Percentiles rank a stretch among this genome's conserved stretches.
Conservation (phyloP, 53 echinoderm and acorn worm genomes). For the Actinopyga echinites region DNA sequence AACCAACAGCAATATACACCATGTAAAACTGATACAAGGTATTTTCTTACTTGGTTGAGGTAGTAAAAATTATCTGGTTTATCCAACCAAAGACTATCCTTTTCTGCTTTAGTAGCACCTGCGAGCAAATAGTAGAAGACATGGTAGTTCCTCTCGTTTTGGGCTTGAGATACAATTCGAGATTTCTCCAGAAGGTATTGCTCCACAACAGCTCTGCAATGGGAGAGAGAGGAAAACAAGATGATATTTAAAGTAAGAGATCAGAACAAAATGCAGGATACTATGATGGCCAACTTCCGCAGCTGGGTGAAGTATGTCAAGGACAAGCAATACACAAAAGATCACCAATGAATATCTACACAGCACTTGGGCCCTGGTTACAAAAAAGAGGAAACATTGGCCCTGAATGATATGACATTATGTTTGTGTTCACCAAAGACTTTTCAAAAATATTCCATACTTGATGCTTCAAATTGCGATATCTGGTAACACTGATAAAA, state of each 20-base stretch:
- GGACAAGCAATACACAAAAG: no score
- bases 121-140: constrained; percentile 96
- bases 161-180: constrained; percentile 83
- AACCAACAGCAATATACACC: neutral
- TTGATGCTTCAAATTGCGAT: no score
- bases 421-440: no score
- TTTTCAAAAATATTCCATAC: no score
- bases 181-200: constrained; percentile 99
- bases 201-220: constrained; percentile 88
- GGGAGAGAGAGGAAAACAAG: neutral
- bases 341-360: no score
- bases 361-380: no score
- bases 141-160: constrained; percentile 94
- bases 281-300: no score
- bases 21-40: neutral
- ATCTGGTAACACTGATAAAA: no score
- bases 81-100: constrained; percentile 80
- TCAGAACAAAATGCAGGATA: neutral
- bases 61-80: constrained; percentile 79
- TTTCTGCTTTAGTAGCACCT: constrained; percentile 78
- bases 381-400: no score
- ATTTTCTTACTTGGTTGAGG: constrained; percentile 71
- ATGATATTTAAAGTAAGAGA: neutral
- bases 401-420: no score
- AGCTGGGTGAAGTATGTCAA: no score